Base-by-base conservation (phyloP, 2,888 invertebrate species). In the Callosobruchus maculatus region DNA sequence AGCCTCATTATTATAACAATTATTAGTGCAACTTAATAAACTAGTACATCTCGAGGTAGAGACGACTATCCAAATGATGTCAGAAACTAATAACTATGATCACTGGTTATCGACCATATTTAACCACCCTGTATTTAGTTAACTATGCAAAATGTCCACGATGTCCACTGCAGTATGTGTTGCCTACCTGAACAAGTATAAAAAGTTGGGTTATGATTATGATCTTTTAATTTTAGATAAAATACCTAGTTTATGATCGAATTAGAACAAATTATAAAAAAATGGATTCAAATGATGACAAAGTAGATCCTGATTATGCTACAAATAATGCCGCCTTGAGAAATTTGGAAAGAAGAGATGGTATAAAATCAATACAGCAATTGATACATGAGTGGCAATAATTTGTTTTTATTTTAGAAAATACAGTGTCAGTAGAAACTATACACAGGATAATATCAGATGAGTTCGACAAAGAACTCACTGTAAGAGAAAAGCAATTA, bases 381-480 rank as follows among this genome's bases (percentile, higher is more conserved):
- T 68, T 73, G 67, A 49, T 13, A 49, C 30, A n/a, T 2, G 26
- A 49, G 49, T 49, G 49, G 13, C 1, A 49, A 49, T 49, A 7
- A 49, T 49, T 18, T 49, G 49, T 67, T 70, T 26, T 67, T 69
- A 70, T 82, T 82, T 77, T 80, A 79, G 89, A 89, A 30, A 81
- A 79, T 71, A 74, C 71, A 87, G 88, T 79, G 87, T 88, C 93
- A 75, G 88, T 89, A 78, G 87, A 89, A 26, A 92, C 94, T 74
- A 88, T 95, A 22, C 89, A 90, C 79, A 86, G 88, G 26, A 92
- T 95, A 72, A 90, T 96, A 31, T 89, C 90, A 78, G 89, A 89
- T 74, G 94, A 95, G 86, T 95, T 96, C 87, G 88, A 90, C 70
- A 89, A 89, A 71, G 95, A 96, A 85, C 88, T 95, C 18, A 88